These are phyloP conservation scores for Burhinus oedicnemus DNA, from an alignment of 2,113 vertebrate species.

Conservation along the genomic window DNA sequence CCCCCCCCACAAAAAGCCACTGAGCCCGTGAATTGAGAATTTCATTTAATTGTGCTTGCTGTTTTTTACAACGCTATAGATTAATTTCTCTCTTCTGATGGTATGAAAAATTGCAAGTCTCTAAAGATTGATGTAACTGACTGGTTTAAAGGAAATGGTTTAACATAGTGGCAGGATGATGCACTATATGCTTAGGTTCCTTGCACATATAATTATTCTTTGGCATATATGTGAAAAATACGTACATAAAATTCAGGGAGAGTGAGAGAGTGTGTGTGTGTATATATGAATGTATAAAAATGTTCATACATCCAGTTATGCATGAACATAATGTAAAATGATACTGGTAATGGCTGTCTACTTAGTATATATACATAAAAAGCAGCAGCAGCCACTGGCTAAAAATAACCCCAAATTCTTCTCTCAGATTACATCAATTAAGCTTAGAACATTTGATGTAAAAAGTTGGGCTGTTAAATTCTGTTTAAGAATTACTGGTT, in stretches of 20 bases:
- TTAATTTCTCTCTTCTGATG: conserved; percentile 7
- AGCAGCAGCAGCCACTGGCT: conserved; percentile 47
- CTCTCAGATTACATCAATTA: conserved; percentile 61
- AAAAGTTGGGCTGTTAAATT: conserved; percentile 3
- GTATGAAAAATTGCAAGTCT: not conserved
- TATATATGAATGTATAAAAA: not conserved
- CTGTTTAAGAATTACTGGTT: not conserved
- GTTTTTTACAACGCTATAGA: not conserved
- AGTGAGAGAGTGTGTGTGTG: not conserved
- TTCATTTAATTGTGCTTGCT: not conserved
- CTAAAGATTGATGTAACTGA: not conserved
- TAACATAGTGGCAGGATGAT: not conserved
- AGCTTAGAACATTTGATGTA: conserved; percentile 24
- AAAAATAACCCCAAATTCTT: conserved; percentile 51
- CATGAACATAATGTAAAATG: conserved; percentile 5
- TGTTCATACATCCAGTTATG: not conserved
- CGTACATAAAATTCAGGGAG: not conserved
- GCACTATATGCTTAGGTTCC: not conserved
- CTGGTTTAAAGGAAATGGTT: not conserved
- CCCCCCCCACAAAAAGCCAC: not conserved
- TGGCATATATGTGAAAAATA: not conserved
- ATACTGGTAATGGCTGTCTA: conserved; percentile 51
- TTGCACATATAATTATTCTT: not conserved
- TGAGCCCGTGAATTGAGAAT: not conserved
- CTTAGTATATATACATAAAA: conserved; percentile 54